Percentiles rank a stretch among this genome's conserved stretches.
Evolutionary conservation across 2,888 invertebrate species (phyloP).

Genomic region (Pocota personata): DNA sequence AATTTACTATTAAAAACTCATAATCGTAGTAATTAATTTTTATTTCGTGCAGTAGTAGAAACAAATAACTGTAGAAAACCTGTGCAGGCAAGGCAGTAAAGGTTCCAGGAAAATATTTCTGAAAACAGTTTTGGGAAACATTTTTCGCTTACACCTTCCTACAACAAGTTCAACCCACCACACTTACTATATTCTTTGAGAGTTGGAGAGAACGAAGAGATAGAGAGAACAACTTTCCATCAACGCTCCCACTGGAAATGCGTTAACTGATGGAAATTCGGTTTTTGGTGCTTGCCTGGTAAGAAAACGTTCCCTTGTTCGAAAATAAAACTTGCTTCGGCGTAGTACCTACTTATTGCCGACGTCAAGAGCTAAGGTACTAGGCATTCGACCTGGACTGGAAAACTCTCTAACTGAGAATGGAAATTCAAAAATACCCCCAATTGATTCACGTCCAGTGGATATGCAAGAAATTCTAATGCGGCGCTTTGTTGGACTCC

Average conservation of each 20-base stretch:
- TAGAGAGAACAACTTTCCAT: not conserved
- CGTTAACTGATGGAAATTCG: not conserved
- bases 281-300: not conserved
- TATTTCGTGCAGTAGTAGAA: not conserved
- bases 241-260: conserved; percentile 29
- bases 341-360: conserved; percentile 25
- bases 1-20: too few relatives aligned
- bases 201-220: not conserved
- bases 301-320: not conserved
- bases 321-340: conserved; percentile 34
- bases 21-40: not conserved
- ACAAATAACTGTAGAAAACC: conserved; percentile 11
- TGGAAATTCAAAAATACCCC: conserved; percentile 34
- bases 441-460: conserved; percentile 48
- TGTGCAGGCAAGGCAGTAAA: conserved; percentile 37
- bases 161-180: not conserved
- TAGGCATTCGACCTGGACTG: conserved; percentile 40
- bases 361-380: conserved; percentile 3
- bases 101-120: not conserved
- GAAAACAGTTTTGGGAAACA: not conserved
- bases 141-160: not conserved
- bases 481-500: conserved; percentile 61
- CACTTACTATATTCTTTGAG: not conserved
- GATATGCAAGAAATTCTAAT: conserved; percentile 57
- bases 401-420: conserved; percentile 37